Evolutionary conservation across 2,113 vertebrate genomes (phyloP), one percentile per base, ranked within the genome.

Genomic region (Engystomops pustulosus): DNA sequence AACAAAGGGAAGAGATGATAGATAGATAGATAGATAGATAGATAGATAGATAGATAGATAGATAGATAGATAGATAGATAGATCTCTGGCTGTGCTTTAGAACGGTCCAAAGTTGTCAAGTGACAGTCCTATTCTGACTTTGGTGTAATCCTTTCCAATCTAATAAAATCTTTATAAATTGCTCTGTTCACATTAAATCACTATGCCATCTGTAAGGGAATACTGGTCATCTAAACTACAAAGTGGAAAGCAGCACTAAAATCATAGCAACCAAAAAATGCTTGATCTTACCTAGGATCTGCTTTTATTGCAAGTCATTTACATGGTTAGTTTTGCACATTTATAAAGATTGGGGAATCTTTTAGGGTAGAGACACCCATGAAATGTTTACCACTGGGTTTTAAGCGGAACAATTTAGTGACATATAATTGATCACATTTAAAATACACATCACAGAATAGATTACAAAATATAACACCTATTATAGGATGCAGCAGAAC

Each of bases 91-190:
- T 58, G 4, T 58, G 55, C 10, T 30, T 30, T 30, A 2, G 11
- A 14, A 27, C 27, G 25, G 58, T 60, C 25, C 23, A 60, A 60
- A 60, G n/a, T n/a, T 27, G 58, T 10, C 25, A 60, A 60, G 11
- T 27, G 14, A 18, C 2, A 60, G 25, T 14, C 15, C 62, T 67
- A 6, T 14, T 34, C 30, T 34, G 30, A 6, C 62, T 18, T 67
- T 34, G 62, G 5, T 67, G 62, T 34, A 67, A 67, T 67, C 27
- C 23, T 67, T 32, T 18, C 32, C 62, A 18, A 34, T 32, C 62
- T 67, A 18, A 67, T 67, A 30, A 67, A 67, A 67, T 25, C 62
- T 67, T 67, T 34, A 67, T 67, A 67, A 67, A 67, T 67, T 67
- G 62, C 27, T 32, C 15, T 67, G 62, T 17, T 67, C 15, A 67